These are phyloP conservation scores for Atherix ibis DNA, from an alignment of 2,888 invertebrate species.

Conservation along the genomic window DNA sequence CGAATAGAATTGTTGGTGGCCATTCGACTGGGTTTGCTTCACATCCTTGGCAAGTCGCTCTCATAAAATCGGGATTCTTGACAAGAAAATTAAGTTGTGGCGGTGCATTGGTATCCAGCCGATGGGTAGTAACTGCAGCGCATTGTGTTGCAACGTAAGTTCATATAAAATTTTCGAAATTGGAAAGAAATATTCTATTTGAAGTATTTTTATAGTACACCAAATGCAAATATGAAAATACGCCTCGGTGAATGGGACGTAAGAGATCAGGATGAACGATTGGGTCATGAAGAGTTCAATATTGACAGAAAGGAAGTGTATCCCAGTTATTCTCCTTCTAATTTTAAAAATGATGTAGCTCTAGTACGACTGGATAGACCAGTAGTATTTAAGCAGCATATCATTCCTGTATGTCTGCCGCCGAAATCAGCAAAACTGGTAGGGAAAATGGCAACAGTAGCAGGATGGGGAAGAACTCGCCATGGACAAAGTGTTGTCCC, in stretches of 20 bases:
- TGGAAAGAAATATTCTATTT: background rate
- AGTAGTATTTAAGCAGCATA: constrained; percentile 81
- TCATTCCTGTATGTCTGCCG: constrained; percentile 81
- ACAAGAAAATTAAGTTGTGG: constrained; percentile 84
- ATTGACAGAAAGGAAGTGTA: constrained; percentile 85
- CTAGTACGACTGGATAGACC: constrained; percentile 63
- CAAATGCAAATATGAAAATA: constrained; percentile 75
- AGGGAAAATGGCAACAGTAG: constrained; percentile 80
- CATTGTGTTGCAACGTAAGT: constrained; percentile 85
- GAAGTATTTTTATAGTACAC: constrained; percentile 43
- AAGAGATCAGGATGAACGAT: constrained; percentile 62
- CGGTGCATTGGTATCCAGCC: constrained; percentile 72
- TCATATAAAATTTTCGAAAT: constrained; percentile 7
- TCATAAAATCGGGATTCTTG: constrained; percentile 80
- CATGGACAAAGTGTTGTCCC: constrained; percentile 82
- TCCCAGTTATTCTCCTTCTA: constrained; percentile 76
- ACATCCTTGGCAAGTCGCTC: constrained; percentile 88
- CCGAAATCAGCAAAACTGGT: constrained; percentile 59
- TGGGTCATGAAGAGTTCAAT: constrained; percentile 73
- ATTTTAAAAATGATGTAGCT: constrained; percentile 83
- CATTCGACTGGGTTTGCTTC: constrained; percentile 80
- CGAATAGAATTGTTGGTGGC: constrained; percentile 83
- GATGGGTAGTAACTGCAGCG: constrained; percentile 87
- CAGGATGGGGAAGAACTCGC: constrained; percentile 82
- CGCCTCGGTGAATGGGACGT: constrained; percentile 90